A percentile compares a stretch with the other conserved stretches of the same genome.
Conservation (phyloP, 2,797 vertebrate species). For the Dallia pectoralis region DNA sequence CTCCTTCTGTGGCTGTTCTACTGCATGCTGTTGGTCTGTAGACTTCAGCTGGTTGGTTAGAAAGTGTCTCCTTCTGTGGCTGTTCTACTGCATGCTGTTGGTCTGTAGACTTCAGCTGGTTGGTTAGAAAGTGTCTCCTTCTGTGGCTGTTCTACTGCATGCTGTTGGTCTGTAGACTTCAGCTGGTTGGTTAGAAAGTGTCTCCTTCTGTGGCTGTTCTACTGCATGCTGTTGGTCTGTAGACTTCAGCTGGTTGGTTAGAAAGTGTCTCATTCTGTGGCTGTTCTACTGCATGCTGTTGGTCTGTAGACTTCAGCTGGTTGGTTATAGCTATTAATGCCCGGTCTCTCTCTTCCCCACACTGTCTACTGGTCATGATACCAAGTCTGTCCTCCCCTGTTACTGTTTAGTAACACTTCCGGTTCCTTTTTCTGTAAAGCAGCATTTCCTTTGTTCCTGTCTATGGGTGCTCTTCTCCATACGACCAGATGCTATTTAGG, state of each 20-base stretch:
- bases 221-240: neutral
- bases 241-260: neutral
- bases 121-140: constrained; percentile 21
- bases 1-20: neutral
- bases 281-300: neutral
- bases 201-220: neutral
- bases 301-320: neutral
- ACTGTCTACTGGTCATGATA: neutral
- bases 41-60: neutral
- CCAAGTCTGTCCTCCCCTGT: neutral
- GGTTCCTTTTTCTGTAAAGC: neutral
- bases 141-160: neutral
- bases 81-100: constrained; percentile 1
- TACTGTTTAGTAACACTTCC: constrained; percentile 11
- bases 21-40: neutral
- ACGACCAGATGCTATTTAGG: neutral
- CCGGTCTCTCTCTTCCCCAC: neutral
- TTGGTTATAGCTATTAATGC: neutral
- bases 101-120: neutral
- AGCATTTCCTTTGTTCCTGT: neutral
- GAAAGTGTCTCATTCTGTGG: constrained; percentile 12
- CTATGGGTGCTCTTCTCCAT: constrained; percentile 1
- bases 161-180: neutral
- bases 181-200: constrained; percentile 16
- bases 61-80: constrained; percentile 9